Evolutionary conservation across 2,888 invertebrate species (phyloP), one percentile per base, ranked within the genome.

Genomic region (Oxytorus armatus): DNA sequence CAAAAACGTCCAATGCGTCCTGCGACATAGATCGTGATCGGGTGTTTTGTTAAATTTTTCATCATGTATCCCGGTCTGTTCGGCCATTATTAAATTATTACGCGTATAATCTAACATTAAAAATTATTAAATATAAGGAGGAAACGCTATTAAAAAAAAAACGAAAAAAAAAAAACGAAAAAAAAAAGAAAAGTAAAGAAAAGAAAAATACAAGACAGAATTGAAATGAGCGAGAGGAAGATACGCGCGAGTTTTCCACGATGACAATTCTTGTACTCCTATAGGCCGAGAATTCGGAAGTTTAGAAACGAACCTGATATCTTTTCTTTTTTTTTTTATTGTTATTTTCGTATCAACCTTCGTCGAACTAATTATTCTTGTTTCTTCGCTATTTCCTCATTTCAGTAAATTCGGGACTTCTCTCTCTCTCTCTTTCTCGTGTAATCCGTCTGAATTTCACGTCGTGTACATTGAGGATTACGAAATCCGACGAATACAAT

Each of bases 51-150:
- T 14, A 39, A 21, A 18, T 4, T 44, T 69, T 25, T n/a, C n/a
- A n/a, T n/a, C n/a, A 33, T 44, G 39, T 44, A 70, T 49, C 44
- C 75, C 72, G 57, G 39, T 21, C n/a, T 68, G 29, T 63, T 51
- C 21, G 65, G 66, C 79, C 72, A 76, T 72, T 87, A 88, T 89
- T 89, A 85, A 89, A 88, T 89, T 87, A 89, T 87, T 87, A 87
- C 84, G 85, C 87, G 88, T 87, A 88, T 84, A 86, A 84, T 80
- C 86, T 86, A 87, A 83, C 86, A 87, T 84, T 84, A 84, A 77
- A 85, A 86, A 86, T 88, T 79, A 85, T 83, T 81, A 84, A 81
- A 83, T 80, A 83, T 78, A 78, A 61, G 76, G 72, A 73, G 59
- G 59, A 66, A 70, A 79, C 55, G 49, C 44, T 61, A 47, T 68